Percentiles rank a stretch among this genome's conserved stretches.
These are phyloP conservation scores for Drosophila maculinotata DNA, from an alignment of 2,888 invertebrate species.

Conservation along the genomic window DNA sequence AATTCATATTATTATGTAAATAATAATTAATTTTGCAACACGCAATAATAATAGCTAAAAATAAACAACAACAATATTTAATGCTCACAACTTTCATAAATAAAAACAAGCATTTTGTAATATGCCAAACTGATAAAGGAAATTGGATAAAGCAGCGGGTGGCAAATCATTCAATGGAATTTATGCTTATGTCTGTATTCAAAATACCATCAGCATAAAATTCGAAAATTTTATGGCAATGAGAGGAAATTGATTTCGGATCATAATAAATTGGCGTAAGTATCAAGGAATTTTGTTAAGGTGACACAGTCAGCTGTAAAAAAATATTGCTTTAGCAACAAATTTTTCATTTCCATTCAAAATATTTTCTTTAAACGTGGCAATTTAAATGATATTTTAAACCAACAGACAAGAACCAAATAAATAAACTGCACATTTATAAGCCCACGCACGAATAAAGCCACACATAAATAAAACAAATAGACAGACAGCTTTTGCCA, in stretches of 20 bases:
- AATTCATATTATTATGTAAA: constrained; percentile 73
- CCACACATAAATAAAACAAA: constrained; percentile 34
- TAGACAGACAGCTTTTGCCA: background rate
- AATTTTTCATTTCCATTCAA: constrained; percentile 12
- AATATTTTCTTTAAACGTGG: constrained; percentile 17
- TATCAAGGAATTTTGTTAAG: constrained; percentile 6
- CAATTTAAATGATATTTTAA: constrained; percentile 31
- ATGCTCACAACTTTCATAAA: constrained; percentile 19
- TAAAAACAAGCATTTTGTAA: constrained; percentile 31
- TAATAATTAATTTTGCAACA: constrained; percentile 69
- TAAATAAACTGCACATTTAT: constrained; percentile 40
- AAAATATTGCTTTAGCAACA: constrained; percentile 1
- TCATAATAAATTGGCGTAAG: constrained; percentile 21
- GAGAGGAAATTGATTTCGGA: constrained; percentile 37
- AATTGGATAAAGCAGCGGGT: constrained; percentile 45
- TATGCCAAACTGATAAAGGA: constrained; percentile 14
- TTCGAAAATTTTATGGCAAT: constrained; percentile 13
- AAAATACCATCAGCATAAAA: constrained; percentile 36
- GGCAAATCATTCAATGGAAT: constrained; percentile 49
- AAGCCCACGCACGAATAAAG: constrained; percentile 29
- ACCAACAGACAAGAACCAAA: constrained; percentile 24
- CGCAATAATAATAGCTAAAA: constrained; percentile 44
- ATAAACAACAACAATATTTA: constrained; percentile 8
- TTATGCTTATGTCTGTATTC: constrained; percentile 31
- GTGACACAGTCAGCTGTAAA: constrained; percentile 9